Evolutionary conservation across 2,888 invertebrate species (phyloP).

Genomic region (Luperina nickerlii): DNA sequence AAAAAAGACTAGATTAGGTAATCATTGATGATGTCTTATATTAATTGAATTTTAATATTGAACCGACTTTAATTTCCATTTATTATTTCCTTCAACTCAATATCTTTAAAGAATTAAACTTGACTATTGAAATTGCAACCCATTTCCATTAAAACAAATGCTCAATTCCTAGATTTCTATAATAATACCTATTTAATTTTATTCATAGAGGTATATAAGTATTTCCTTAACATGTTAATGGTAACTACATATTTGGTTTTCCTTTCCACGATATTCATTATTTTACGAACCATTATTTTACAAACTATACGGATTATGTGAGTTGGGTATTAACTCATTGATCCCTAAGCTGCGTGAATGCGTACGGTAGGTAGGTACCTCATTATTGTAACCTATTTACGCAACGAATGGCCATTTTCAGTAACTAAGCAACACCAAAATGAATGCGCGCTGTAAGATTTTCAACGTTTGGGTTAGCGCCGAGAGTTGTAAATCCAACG

Average conservation of each 20-base stretch:
- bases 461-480: not conserved
- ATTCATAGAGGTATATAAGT: not conserved
- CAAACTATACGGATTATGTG: not conserved
- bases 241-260: constrained; percentile 17
- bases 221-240: constrained; percentile 15
- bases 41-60: not conserved
- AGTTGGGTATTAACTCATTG: not conserved
- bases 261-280: not conserved
- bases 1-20: not conserved
- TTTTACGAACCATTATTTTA: not conserved
- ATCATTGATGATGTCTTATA: too few species aligned
- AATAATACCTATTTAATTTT: not conserved
- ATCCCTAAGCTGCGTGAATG: not conserved
- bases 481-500: not conserved
- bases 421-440: not conserved
- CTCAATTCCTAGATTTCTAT: not conserved
- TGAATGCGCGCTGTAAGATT: not conserved
- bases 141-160: constrained; percentile 2
- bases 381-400: not conserved
- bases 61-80: not conserved
- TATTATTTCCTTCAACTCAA: not conserved
- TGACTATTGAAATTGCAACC: not conserved
- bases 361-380: not conserved
- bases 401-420: not conserved
- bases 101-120: not conserved